A percentile compares a stretch with the other conserved stretches of the same genome.
phyloP scores from a whole-genome alignment of 2,888 invertebrate species.

The Cremastinae sp. region DNA sequence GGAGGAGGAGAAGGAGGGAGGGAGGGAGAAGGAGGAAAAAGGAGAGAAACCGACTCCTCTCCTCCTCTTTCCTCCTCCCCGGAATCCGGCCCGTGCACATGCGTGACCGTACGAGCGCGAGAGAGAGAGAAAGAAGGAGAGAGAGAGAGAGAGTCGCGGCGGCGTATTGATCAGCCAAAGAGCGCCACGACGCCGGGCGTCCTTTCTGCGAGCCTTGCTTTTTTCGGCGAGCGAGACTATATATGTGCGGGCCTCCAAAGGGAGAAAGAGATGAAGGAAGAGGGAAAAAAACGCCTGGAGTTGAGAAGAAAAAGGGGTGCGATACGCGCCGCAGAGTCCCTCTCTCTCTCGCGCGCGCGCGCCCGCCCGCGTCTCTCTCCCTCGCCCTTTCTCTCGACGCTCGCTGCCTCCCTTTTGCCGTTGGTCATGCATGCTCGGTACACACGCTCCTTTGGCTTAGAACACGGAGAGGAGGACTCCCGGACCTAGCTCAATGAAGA shows the following conservation, averaged over 20 bases:
- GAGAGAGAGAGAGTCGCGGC: conserved; percentile 63
- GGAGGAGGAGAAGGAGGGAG: conserved; percentile 44
- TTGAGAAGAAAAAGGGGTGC: conserved; percentile 15
- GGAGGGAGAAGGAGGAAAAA: conserved; percentile 40
- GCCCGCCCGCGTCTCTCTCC: conserved; percentile 15
- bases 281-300: background rate
- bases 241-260: conserved; percentile 39
- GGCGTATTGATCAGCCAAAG: conserved; percentile 81
- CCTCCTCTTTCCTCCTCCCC: conserved; percentile 36
- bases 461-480: conserved; percentile 59
- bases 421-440: background rate
- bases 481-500: conserved; percentile 78
- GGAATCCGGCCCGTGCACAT: conserved; percentile 77
- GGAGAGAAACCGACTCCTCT: conserved; percentile 54
- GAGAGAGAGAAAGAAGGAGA: conserved; percentile 29
- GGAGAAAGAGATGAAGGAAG: conserved; percentile 51
- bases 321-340: conserved; percentile 21
- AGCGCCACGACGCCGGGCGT: conserved; percentile 80
- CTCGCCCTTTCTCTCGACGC: conserved; percentile 2
- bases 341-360: conserved; percentile 26
- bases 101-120: conserved; percentile 80
- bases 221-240: conserved; percentile 71
- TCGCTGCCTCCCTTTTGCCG: conserved; percentile 33
- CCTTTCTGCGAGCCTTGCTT: conserved; percentile 80
- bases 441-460: conserved; percentile 34